Evolutionary conservation across 2,797 vertebrate species (phyloP).

Genomic region (Coluber constrictor): DNA sequence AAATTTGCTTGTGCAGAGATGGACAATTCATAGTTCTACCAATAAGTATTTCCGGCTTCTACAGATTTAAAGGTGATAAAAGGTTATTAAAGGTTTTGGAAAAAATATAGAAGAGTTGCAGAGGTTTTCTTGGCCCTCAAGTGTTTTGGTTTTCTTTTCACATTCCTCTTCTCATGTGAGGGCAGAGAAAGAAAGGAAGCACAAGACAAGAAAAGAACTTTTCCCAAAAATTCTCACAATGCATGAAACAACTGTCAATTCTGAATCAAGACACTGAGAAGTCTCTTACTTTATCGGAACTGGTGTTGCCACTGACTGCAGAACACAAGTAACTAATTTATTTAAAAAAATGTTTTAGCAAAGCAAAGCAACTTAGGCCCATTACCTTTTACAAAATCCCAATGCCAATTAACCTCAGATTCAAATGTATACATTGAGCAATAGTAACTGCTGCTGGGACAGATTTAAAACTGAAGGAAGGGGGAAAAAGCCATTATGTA

Average conservation of each 20-base stretch:
- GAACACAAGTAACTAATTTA: not conserved
- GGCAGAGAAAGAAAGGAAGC: not conserved
- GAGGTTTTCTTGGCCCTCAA: not conserved
- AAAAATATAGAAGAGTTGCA: not conserved
- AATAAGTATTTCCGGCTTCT: not conserved
- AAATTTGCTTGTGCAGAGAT: not conserved
- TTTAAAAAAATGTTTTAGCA: conserved; percentile 31
- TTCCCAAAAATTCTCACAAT: not conserved
- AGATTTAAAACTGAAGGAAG: conserved; percentile 24
- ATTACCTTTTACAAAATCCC: conserved; percentile 7
- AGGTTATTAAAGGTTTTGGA: not conserved
- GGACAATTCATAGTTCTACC: not conserved
- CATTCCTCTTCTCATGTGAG: not conserved
- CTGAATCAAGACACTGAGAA: not conserved
- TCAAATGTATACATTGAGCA: conserved; percentile 21
- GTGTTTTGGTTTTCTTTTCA: not conserved
- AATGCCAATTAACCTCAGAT: conserved; percentile 34
- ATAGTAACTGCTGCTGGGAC: conserved; percentile 28
- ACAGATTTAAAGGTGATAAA: not conserved
- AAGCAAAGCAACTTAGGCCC: conserved; percentile 16
- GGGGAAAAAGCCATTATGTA: conserved; percentile 17
- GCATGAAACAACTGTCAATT: not conserved
- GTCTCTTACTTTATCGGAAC: not conserved
- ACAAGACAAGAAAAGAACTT: not conserved
- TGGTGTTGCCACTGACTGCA: not conserved